Evolutionary conservation across 2,888 invertebrate species (phyloP), one percentile per base, ranked within the genome.

Genomic region (Parnassius smintheus): DNA sequence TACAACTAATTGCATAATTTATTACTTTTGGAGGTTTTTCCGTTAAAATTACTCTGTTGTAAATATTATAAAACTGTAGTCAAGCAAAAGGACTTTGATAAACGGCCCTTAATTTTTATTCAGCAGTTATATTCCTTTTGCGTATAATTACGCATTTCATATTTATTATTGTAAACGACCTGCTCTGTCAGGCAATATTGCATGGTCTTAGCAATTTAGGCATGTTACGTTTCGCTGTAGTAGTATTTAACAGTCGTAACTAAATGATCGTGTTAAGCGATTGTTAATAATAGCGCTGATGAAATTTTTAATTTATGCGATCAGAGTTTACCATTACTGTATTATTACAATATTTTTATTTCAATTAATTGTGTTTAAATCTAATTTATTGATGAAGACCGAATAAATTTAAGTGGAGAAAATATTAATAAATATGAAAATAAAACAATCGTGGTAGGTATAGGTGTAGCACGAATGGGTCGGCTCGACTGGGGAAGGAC

Each of bases 151-250:
- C 53, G 22, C 48, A 58, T 59, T 59, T 50, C 49, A 50, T 45
- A 48, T 59, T 59, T 55, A 59, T 62, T 62, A 56, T 46, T 35
- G 35, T 44, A 59, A 62, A 50, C 50, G 50, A 45, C 35, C 44
- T 50, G 44, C 35, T 49, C 54, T 54, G 58, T 59, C 62, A 62
- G 58, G 62, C 62, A 50, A 62, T 45, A 51, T 62, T 55, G 62
- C 58, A 45, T 55, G 62, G 49, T 35, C 35, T 35, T 35, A 46
- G 51, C 49, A 41, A 56, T 56, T 56, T 35, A 56, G 41, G 10
- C 56, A 35, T 41, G 22, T 45, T 51, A 45, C 56, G 56, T 61
- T 61, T 56, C 51, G 51, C 25, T 45, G 44, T 18, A 9, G 42
- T 45, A 49, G 10, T 56, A 61, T 56, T 56, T 56, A 51, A 50